Evolutionary conservation across 2,797 vertebrate species (phyloP).

Genomic region (Microcaecilia unicolor): DNA sequence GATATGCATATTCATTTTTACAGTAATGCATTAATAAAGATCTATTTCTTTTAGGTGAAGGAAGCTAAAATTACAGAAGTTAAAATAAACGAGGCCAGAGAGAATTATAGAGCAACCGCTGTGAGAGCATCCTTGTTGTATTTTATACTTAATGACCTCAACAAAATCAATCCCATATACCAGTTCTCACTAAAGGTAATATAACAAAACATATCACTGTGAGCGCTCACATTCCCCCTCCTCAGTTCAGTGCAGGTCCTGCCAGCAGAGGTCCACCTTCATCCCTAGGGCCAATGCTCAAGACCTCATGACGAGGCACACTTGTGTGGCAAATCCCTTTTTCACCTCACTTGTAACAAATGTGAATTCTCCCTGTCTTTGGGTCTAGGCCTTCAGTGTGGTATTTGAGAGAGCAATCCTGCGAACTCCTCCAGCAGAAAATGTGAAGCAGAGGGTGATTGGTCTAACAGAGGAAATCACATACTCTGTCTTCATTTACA

Average conservation of each 20-base stretch:
- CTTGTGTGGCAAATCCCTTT: too few species aligned
- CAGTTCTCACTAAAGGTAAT: slow-evolving; percentile 60
- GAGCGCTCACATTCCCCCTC: too few species aligned
- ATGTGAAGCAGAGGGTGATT: slow-evolving; percentile 34
- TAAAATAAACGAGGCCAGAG: slow-evolving; percentile 45
- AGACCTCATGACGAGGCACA: too few species aligned
- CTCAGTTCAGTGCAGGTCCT: too few species aligned
- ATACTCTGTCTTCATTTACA: slow-evolving; percentile 44
- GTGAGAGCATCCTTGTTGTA: slow-evolving; percentile 50
- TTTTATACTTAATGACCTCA: slow-evolving; percentile 57
- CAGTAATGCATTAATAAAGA: too few species aligned
- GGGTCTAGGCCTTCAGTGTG: slow-evolving; percentile 43
- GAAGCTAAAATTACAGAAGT: slow-evolving; percentile 52
- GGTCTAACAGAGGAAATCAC: slow-evolving; percentile 58
- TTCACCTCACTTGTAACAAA: too few species aligned
- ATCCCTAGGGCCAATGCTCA: too few species aligned
- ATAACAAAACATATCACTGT: too few species aligned
- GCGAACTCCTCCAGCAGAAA: not conserved
- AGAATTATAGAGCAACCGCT: slow-evolving; percentile 47
- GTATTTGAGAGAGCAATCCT: slow-evolving; percentile 57
- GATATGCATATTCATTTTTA: too few species aligned
- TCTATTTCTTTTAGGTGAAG: slow-evolving; percentile 42
- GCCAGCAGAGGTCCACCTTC: too few species aligned
- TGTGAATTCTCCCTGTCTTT: not conserved
- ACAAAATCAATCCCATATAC: slow-evolving; percentile 62